Conservation (phyloP, 2,797 vertebrate genomes). For the Rhinichthys osculus region DNA sequence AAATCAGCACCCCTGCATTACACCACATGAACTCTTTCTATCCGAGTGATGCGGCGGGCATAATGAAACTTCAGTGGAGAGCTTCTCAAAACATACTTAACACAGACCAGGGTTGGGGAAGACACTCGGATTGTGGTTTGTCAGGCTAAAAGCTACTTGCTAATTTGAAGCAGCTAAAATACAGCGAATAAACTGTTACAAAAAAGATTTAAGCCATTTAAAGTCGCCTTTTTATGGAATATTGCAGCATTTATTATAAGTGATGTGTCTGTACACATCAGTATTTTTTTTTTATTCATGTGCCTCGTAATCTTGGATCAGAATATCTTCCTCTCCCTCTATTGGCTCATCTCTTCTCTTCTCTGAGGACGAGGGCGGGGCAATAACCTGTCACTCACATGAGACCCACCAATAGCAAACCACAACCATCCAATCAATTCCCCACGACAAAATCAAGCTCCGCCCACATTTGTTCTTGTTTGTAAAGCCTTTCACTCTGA, state of each 20-base stretch:
- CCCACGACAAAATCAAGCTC: neutral
- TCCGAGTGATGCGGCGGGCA: slow-evolving; percentile 79
- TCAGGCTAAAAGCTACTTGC: neutral
- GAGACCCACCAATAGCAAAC: neutral
- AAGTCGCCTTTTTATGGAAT: too few species aligned
- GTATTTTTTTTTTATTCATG: too few species aligned
- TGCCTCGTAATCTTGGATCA: neutral
- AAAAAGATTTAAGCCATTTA: neutral
- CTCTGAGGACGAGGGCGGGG: too few species aligned
- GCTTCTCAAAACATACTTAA: slow-evolving; percentile 9
- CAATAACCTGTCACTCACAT: neutral
- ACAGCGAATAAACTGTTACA: neutral
- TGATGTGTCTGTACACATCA: neutral
- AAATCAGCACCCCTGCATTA: slow-evolving; percentile 83
- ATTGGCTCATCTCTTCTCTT: neutral
- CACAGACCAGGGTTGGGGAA: neutral
- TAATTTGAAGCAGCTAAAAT: neutral
- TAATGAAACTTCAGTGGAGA: slow-evolving; percentile 81
- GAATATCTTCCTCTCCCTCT: neutral
- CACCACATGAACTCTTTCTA: slow-evolving; percentile 83
- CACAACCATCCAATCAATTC: neutral
- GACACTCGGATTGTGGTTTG: neutral
- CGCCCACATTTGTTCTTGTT: neutral
- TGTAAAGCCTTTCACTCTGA: neutral
- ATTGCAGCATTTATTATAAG: neutral